Base-by-base conservation (phyloP, 2,113 vertebrate species). In the Rostratula benghalensis region DNA sequence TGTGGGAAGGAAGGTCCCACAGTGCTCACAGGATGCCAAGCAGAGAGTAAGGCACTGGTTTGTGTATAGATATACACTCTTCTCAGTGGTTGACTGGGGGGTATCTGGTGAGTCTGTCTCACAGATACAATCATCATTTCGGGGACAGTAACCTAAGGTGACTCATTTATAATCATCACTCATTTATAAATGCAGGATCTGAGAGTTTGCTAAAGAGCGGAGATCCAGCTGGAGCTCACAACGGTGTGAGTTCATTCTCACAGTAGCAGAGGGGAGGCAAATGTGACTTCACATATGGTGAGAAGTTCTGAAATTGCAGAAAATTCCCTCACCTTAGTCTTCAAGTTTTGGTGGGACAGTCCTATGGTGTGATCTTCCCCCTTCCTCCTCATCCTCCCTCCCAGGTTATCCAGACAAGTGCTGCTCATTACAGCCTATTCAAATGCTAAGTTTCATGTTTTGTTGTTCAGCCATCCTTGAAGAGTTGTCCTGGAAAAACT, bases 401-500 rank as follows among this genome's bases (percentile, higher is more conserved):
- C 13, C 20, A 48, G 25, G 90, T 77, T 94, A 70, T 83, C 68
- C 77, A 84, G 69, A 70, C 43, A 78, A 73, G 22, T 43, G n/a
- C 18, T 74, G 35, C 22, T 78, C 25, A 17, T 81, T 69, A 78
- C 13, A 68, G 60, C 37, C 16, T 90, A 45, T 69, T 83, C n/a
- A 88, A 83, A 54, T 83, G 41, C 45, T 51, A 70, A 39, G 6
- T 83, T 81, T 83, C 43, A 17, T 63, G 18, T 90, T 94, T 65
- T 80, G 17, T 69, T 92, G 30, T 96, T 90, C 74, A 74, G 54
- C 67, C 46, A 63, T 77, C 54, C 69, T 70, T 87, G 86, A 86
- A 63, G 17, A 83, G 56, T 30, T 89, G 64, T 70, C 15, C 63
- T 92, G 86, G 46, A 92, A 90, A 90, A 88, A 7, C n/a, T 92